Base-by-base conservation (phyloP, 30 jellyfish, hydroid and myxozoan species). In the Turritopsis dohrnii region DNA sequence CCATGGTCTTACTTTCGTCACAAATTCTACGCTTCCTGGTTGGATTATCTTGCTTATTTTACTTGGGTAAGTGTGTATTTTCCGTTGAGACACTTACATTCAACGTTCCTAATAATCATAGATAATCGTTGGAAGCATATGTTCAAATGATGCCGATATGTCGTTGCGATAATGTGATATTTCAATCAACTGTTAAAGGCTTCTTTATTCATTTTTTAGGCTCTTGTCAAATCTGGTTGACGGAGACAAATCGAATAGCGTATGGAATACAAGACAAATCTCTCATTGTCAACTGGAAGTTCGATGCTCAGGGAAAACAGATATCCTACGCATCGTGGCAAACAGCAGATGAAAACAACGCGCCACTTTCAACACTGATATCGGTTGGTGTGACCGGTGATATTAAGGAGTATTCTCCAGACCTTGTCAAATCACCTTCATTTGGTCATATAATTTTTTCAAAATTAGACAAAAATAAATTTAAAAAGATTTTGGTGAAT, bases 241-340 rank as follows among this genome's bases (percentile, higher is more conserved):
- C 74, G 19, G 29, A 30, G 29, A 8, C 7, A 19, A 29, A 77
- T 16, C 85, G 85, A 18, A 18, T 5, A 28, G 85, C 53, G 22
- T 77, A 28, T 77, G 85, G 73, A 13, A 21, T n/a, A 77, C 26
- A 77, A 29, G 28, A 18, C 41, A 29, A 28, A 21, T 13, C 41
- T 21, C 53, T 77, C 7, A 77, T 19, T 0, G 66, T 77, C 22
- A 26, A 22, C 19, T 77, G 85, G 85, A 27, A 77, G 20, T 29
- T 77, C 8, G 85, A 77, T 52, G 30, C 66, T n/a, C 29, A 77
- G 53, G 85, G 85, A 77, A 26, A 77, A 77, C n/a, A 77, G 7
- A 28, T 77, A 52, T 77, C 29, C n/a, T 29, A 24, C 29, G 85
- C 85, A n/a, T 26, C 29, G 23, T 77, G 85, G 85, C 66, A 77